Conservation (phyloP, 2,113 vertebrate genomes). For the Dissostichus mawsoni region DNA sequence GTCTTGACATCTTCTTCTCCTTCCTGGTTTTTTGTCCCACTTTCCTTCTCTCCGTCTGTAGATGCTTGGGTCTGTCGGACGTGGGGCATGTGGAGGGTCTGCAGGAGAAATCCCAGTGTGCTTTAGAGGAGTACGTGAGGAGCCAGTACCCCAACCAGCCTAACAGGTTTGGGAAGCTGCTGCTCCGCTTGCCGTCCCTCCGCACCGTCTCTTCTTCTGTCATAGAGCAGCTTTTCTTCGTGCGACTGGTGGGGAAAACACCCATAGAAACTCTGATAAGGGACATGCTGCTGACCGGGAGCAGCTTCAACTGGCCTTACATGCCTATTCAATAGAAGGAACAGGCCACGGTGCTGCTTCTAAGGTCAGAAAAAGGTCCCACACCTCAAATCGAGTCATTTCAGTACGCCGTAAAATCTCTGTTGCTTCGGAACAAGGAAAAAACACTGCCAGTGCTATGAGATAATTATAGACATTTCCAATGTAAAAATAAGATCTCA, state of each 20-base stretch:
- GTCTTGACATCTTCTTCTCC: constrained; percentile 3
- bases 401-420: constrained; percentile 32
- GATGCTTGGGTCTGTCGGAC: constrained; percentile 99
- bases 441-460: constrained; percentile 41
- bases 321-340: constrained; percentile 92
- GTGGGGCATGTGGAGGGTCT: constrained; percentile 96
- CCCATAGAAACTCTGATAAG: constrained; percentile 99
- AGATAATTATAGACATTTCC: constrained; percentile 19
- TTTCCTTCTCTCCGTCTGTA: constrained; percentile 67
- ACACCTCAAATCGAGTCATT: constrained; percentile 43
- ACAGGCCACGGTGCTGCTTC: constrained; percentile 28
- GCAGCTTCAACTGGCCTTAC: constrained; percentile 99
- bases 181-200: constrained; percentile 96
- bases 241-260: constrained; percentile 99
- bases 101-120: constrained; percentile 99
- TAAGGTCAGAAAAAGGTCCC: constrained; percentile 51
- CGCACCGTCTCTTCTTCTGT: constrained; percentile 98
- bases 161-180: constrained; percentile 96
- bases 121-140: constrained; percentile 97
- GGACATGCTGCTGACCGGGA: constrained; percentile 99
- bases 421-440: constrained; percentile 24
- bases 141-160: constrained; percentile 99
- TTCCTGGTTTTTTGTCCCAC: neutral
- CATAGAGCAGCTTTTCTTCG: constrained; percentile 99
- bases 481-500: neutral